Conservation (phyloP, 2,113 vertebrate species). For the Falcunculus frontatus region DNA sequence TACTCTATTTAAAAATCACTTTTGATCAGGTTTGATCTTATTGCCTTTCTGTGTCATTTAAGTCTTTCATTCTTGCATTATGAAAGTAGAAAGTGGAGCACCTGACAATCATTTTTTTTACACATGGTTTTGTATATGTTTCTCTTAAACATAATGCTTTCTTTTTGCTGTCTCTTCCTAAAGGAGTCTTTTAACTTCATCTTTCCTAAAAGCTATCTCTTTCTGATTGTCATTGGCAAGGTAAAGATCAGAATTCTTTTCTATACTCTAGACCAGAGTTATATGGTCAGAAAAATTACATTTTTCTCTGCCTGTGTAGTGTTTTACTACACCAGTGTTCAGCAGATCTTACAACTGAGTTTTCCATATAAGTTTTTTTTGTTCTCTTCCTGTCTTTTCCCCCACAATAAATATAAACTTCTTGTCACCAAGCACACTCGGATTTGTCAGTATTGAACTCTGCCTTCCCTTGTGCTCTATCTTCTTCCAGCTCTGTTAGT, state of each 20-base stretch:
- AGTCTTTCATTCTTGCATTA: not conserved
- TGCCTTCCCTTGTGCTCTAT: not conserved
- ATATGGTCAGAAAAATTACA: not conserved
- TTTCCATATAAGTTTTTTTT: not conserved
- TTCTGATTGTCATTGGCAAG: not conserved
- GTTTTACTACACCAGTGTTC: not conserved
- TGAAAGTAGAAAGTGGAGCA: conserved; percentile 20
- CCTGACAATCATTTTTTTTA: not conserved
- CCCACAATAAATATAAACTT: not conserved
- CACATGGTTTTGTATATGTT: not conserved
- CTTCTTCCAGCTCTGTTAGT: not conserved
- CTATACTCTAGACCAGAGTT: not conserved
- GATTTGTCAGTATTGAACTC: not conserved
- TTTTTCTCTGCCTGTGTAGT: not conserved
- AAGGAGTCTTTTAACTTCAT: not conserved
- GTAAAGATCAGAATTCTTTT: not conserved
- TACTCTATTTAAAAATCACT: not conserved
- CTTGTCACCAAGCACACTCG: not conserved
- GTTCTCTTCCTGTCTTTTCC: not conserved
- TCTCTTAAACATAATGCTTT: not conserved
- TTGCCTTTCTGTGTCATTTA: not conserved
- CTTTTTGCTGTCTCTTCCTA: not conserved
- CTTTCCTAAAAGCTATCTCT: not conserved
- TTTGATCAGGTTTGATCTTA: conserved; percentile 40
- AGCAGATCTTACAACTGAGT: not conserved